Base-by-base conservation (phyloP, 2,113 vertebrate species). In the Melanocharis versteri region DNA sequence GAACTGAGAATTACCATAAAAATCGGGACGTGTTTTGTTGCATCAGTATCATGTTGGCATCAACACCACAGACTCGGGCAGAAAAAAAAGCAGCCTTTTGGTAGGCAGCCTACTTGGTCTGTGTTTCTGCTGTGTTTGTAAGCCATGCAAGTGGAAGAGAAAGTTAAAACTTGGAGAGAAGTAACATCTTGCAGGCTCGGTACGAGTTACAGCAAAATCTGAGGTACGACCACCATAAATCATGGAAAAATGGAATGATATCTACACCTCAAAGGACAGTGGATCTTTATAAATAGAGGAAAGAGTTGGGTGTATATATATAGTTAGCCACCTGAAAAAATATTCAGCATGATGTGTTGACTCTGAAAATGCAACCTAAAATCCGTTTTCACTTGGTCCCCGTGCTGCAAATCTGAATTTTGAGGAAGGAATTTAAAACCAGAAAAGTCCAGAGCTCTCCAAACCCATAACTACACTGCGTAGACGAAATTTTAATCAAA, bases 401-500 rank as follows among this genome's bases (percentile, higher is more conserved):
- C 17, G 13, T 28, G 69, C 39, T 77, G 65, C 45, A 84, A 65
- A 94, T 70, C 30, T n/a, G 12, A 42, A 95, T 88, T 89, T 23
- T 57, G 87, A 83, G 75, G 33, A 60, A 26, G 78, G 61, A 92
- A 86, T 90, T 85, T 7, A 71, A 93, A 92, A 26, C 28, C 37
- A 62, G 68, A 72, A 76, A 93, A 91, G 78, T 92, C 93, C 86
- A 87, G 68, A 88, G 71, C 71, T 94, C 95, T 91, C 60, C 37
- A 91, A 97, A 82, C 76, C 79, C 7, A 1, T 65, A 96, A 78
- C 90, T 83, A 77, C 82, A 83, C 47, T 44, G 90, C 72, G 76
- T 35, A 96, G 96, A 93, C 78, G 58, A 95, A 95, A 97, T 97
- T 96, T 97, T 96, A 97, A 97, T 97, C 94, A 91, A 97, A 97